Conservation (phyloP, 2,113 vertebrate genomes). For the Petrocephalus zakoni region DNA sequence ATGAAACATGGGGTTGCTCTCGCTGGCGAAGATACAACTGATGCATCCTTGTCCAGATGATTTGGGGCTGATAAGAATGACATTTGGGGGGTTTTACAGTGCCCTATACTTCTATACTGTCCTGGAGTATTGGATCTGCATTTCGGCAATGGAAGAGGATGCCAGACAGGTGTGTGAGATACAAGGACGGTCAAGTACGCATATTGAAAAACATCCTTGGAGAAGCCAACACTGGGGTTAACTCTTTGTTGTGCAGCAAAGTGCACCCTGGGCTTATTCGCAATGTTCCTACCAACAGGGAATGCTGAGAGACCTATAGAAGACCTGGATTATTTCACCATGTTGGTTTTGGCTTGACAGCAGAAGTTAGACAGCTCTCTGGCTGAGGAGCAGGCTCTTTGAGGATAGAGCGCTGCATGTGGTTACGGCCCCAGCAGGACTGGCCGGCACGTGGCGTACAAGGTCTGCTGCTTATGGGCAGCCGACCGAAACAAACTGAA, state of each 20-base stretch:
- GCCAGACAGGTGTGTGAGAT: not conserved
- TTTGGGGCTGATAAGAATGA: not conserved
- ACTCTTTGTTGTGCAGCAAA: not conserved
- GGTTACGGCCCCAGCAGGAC: not conserved
- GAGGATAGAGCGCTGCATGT: not conserved
- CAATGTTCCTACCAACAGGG: not conserved
- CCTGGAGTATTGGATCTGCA: not conserved
- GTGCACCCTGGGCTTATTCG: not conserved
- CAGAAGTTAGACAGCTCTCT: not conserved
- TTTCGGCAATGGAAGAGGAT: not conserved
- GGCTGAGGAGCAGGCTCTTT: not conserved
- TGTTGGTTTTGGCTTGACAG: not conserved
- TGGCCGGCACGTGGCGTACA: not conserved
- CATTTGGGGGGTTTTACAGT: not conserved
- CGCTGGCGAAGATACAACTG: not conserved
- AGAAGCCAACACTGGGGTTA: not conserved
- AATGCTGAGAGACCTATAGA: not conserved
- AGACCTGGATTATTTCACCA: not conserved
- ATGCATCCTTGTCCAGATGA: not conserved
- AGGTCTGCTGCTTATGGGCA: not conserved
- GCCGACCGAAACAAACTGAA: not conserved
- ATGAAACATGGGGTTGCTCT: not conserved
- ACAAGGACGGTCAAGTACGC: not conserved
- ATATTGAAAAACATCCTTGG: not conserved
- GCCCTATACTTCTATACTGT: not conserved